Percentiles rank a stretch among this genome's conserved stretches.
phyloP scores from a whole-genome alignment of 2,888 invertebrate genomes.

The Thereva nobilitata region DNA sequence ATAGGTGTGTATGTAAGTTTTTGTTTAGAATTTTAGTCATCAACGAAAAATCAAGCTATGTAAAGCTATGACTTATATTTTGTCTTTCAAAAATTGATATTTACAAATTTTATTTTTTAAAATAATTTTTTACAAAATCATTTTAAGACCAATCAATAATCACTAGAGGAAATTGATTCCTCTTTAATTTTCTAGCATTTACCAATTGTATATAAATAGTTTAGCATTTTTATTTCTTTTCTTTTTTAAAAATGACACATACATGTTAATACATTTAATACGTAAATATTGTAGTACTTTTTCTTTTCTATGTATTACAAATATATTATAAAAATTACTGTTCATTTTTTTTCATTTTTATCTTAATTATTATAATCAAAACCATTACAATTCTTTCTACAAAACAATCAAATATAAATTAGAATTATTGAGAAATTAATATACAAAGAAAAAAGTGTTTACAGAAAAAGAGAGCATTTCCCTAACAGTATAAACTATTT shows the following conservation, averaged over 20 bases:
- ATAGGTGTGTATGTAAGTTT: too few species aligned
- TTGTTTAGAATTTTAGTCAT: too few species aligned
- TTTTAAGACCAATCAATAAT: constrained; percentile 11
- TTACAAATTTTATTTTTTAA: neutral
- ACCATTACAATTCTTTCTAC: constrained; percentile 6
- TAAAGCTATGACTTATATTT: too few species aligned
- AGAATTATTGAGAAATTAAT: neutral
- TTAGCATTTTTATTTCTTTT: constrained; percentile 21
- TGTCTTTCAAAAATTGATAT: neutral
- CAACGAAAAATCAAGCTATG: too few species aligned
- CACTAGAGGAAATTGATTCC: constrained; percentile 13
- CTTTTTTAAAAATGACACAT: constrained; percentile 30
- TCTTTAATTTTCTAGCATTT: constrained; percentile 11
- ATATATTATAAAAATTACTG: constrained; percentile 13
- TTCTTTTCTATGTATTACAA: constrained; percentile 14
- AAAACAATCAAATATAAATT: neutral
- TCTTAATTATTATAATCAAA: constrained; percentile 7
- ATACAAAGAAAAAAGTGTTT: constrained; percentile 9
- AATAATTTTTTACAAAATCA: neutral
- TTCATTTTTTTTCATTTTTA: constrained; percentile 7
- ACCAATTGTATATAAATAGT: too few species aligned
- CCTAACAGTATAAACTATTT: constrained; percentile 5
- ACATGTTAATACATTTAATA: constrained; percentile 29
- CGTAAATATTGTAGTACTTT: constrained; percentile 6
- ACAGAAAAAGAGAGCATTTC: constrained; percentile 22